Conservation (phyloP, 2,797 vertebrate genomes). For the Liparis tanakae region DNA sequence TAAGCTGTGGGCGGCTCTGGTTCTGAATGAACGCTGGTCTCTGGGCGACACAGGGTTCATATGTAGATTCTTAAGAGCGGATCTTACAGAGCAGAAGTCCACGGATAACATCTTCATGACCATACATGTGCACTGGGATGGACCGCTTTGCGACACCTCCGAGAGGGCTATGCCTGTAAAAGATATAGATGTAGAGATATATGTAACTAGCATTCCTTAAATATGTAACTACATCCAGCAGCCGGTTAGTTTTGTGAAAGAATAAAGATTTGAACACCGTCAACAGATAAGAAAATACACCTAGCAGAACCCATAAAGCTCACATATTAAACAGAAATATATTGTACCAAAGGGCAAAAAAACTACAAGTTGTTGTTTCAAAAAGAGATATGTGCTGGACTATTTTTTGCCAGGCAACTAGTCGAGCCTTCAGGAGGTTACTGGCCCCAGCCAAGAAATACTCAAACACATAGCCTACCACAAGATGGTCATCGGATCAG, state of each 20-base stretch:
- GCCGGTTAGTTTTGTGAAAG: background rate
- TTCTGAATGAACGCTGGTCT: too few species aligned
- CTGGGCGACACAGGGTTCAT: background rate
- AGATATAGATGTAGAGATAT: too few species aligned
- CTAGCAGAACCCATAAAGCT: background rate
- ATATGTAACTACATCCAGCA: background rate
- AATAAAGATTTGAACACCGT: background rate
- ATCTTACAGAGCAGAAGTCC: too few species aligned
- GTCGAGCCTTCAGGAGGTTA: background rate
- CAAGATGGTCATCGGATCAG: background rate
- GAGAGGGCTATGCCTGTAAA: background rate
- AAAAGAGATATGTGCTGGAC: background rate
- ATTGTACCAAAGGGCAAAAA: background rate
- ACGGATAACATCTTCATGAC: background rate
- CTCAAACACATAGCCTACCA: background rate
- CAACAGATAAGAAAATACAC: background rate
- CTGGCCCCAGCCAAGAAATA: background rate
- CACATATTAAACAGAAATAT: background rate
- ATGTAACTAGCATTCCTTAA: background rate
- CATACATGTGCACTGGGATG: background rate
- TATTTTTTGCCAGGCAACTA: constrained; percentile 5
- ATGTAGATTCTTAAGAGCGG: too few species aligned
- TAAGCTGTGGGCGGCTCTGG: background rate
- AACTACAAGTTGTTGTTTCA: background rate
- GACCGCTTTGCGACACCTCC: background rate